phyloP scores from a whole-genome alignment of 2,797 vertebrate genomes.

The Pseudomugil tenellus region DNA sequence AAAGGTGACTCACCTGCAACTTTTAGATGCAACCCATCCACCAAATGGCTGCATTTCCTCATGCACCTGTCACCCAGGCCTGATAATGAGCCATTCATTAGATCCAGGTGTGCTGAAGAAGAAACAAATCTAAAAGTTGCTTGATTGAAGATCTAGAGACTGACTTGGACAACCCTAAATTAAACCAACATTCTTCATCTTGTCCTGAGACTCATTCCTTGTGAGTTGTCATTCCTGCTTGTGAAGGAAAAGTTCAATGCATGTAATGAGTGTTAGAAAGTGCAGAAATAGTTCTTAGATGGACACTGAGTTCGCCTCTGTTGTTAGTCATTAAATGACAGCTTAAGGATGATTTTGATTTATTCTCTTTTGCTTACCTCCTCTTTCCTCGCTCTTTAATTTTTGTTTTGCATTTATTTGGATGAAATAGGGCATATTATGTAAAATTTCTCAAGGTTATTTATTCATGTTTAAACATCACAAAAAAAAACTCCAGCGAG shows the following conservation, averaged over 20 bases:
- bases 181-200: neutral
- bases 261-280: neutral
- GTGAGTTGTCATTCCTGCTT: neutral
- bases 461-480: conserved; percentile 25
- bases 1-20: no score
- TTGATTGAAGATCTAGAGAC: no score
- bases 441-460: conserved; percentile 20
- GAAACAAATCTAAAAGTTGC: no score
- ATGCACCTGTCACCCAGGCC: no score
- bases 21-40: no score
- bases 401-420: neutral
- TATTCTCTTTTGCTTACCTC: neutral
- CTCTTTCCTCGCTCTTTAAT: neutral
- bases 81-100: no score
- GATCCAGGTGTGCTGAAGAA: no score
- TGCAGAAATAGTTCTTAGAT: neutral
- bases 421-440: conserved; percentile 5
- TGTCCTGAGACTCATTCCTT: neutral
- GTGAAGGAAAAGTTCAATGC: neutral
- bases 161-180: no score
- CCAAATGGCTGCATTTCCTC: no score
- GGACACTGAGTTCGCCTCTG: neutral
- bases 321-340: neutral
- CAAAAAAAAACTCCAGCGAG: conserved; percentile 12
- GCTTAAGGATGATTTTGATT: conserved; percentile 9